These are phyloP conservation scores for Drosophila affinis DNA, from an alignment of 2,888 invertebrate genomes.

Conservation along the genomic window DNA sequence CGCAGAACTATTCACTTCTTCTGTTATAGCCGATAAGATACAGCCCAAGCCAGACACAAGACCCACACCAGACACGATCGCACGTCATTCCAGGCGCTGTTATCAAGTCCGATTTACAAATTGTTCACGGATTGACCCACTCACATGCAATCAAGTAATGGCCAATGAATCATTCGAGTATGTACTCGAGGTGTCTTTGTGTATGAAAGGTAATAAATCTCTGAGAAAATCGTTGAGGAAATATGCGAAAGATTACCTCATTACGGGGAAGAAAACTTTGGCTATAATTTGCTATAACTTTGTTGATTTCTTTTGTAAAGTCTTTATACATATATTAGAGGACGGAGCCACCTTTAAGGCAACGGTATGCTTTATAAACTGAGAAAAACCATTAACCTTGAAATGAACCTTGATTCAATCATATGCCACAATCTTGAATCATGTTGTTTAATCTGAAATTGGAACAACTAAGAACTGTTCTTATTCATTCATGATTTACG, in stretches of 20 bases:
- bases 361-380: no score
- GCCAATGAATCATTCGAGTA: conserved; percentile 23
- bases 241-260: no score
- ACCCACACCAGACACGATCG: conserved; percentile 22
- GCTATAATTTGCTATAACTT: no score
- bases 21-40: conserved; percentile 37
- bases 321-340: no score
- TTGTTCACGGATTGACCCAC: conserved; percentile 37
- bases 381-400: no score
- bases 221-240: neutral
- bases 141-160: conserved; percentile 7
- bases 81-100: conserved; percentile 30
- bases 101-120: conserved; percentile 40
- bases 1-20: neutral
- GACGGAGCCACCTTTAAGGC: no score
- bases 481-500: neutral
- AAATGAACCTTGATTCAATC: neutral
- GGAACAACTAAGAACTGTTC: neutral
- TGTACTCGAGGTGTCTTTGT: conserved; percentile 11
- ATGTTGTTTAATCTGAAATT: neutral
- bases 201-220: neutral
- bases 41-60: conserved; percentile 19
- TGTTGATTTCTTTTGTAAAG: no score
- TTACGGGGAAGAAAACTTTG: no score
- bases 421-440: neutral